Percentiles rank a stretch among this genome's conserved stretches.
Conservation (phyloP, 2,888 invertebrate species). For the Ferdinandea cuprea region DNA sequence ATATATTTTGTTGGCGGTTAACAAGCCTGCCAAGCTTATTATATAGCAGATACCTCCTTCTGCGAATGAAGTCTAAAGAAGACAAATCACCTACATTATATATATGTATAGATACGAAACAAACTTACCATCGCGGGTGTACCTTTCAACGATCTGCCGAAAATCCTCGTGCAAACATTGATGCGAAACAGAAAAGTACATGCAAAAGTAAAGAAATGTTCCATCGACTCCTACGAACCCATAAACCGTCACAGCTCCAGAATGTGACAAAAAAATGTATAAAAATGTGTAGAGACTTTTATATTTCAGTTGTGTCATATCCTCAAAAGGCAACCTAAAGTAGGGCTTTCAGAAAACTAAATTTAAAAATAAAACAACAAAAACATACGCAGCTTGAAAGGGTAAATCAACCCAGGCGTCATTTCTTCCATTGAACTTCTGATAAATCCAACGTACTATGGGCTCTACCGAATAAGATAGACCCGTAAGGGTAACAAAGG, state of each 20-base stretch:
- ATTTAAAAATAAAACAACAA: no score
- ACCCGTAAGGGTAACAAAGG: conserved; percentile 8
- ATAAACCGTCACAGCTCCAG: conserved; percentile 52
- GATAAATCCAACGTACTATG: conserved; percentile 23
- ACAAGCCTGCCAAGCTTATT: conserved; percentile 3
- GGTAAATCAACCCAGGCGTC: conserved; percentile 45
- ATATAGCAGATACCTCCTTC: no score
- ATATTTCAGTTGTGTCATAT: conserved; percentile 43
- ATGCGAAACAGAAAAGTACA: conserved; percentile 47
- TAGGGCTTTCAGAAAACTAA: no score
- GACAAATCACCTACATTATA: no score
- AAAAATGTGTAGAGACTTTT: conserved; percentile 26
- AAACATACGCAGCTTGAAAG: conserved; percentile 52
- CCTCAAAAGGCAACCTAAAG: conserved; percentile 47
- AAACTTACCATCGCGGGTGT: background rate
- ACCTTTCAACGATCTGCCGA: background rate
- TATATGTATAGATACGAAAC: no score
- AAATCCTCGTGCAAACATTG: conserved; percentile 54
- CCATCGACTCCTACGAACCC: conserved; percentile 50
- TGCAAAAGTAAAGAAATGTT: conserved; percentile 49
- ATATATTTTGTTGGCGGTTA: conserved; percentile 38
- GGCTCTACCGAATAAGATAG: background rate
- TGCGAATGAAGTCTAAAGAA: no score
- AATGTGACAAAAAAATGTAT: conserved; percentile 41
- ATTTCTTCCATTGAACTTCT: conserved; percentile 4